Base-by-base conservation (phyloP, 64 coral and sea anemone species). In the Stylophora pistillata region DNA sequence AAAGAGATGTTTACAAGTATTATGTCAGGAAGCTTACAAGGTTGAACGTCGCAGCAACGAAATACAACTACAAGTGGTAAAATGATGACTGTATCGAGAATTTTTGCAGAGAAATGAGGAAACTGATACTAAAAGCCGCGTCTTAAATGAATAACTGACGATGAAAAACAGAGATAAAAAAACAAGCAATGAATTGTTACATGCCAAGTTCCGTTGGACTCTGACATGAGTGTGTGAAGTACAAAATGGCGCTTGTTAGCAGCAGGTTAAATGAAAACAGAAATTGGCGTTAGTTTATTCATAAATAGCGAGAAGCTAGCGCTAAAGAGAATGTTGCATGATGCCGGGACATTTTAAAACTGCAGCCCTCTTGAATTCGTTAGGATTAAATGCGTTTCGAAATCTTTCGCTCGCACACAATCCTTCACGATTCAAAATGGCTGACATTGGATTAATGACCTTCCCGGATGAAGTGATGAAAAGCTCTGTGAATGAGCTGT, bases 381-480 rank as follows among this genome's bases (percentile, higher is more conserved):
- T 64, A 64, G n/a, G 30, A n/a, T 10, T 11, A 31, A 10, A 30
- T 4, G 4, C 31, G 15, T 11, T 53, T 32, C 4, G 15, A 37
- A 73, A 73, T 73, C 0, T 21, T 10, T 34, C 20, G 16, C 14
- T 47, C 1, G 18, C 15, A 16, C 9, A 53, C 34, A 25, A n/a
- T 53, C 23, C 16, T 31, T 61, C 55, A 60, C 56, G 53, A 79
- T 60, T 79, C 14, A 58, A 79, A 79, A 79, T 58, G 27, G 55
- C 55, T 27, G 27, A 55, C 21, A 59, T 27, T 18, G 56, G 55
- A 65, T 82, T 58, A 64, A 32, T 64, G 64, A 3, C n/a, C 9
- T 64, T 41, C 57, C 57, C 57, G 30, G 57, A 65, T 53, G 9
- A 84, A 84, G 80, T 32, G 80, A 70, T 52, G 12, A n/a, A 65